phyloP scores from a whole-genome alignment of 2,888 invertebrate genomes.

The Philaethria dido region DNA sequence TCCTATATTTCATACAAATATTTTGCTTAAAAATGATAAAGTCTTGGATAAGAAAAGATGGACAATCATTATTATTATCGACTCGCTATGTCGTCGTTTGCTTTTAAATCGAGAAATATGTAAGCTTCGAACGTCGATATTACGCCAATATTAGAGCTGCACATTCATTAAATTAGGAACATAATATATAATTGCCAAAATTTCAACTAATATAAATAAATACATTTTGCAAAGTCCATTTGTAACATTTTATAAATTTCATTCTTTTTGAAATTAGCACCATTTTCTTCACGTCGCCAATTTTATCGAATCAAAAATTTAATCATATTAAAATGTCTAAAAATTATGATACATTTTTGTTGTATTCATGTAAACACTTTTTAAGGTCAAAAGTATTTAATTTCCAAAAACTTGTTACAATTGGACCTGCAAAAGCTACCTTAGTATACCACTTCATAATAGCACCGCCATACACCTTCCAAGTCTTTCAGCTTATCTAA shows the following conservation, averaged over 20 bases:
- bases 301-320: conserved; percentile 16
- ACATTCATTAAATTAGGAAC: conserved; percentile 59
- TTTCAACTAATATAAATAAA: conserved; percentile 62
- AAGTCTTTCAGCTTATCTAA: conserved; percentile 42
- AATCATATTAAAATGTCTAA: conserved; percentile 10
- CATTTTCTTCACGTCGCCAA: conserved; percentile 26
- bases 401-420: conserved; percentile 48
- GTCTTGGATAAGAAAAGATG: background rate
- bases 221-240: conserved; percentile 58
- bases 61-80: background rate
- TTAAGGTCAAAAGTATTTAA: conserved; percentile 8
- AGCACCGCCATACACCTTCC: conserved; percentile 73
- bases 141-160: conserved; percentile 4
- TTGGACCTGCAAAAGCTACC: conserved; percentile 60
- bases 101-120: background rate
- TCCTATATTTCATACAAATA: background rate
- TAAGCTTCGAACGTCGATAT: background rate
- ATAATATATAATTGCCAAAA: conserved; percentile 73
- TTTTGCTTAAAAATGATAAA: background rate
- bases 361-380: background rate
- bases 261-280: conserved; percentile 29
- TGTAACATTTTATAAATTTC: conserved; percentile 42
- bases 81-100: background rate
- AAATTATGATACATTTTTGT: conserved; percentile 13
- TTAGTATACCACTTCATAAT: conserved; percentile 74